Conservation (phyloP, 2,113 vertebrate species). For the Salminus brasiliensis region DNA sequence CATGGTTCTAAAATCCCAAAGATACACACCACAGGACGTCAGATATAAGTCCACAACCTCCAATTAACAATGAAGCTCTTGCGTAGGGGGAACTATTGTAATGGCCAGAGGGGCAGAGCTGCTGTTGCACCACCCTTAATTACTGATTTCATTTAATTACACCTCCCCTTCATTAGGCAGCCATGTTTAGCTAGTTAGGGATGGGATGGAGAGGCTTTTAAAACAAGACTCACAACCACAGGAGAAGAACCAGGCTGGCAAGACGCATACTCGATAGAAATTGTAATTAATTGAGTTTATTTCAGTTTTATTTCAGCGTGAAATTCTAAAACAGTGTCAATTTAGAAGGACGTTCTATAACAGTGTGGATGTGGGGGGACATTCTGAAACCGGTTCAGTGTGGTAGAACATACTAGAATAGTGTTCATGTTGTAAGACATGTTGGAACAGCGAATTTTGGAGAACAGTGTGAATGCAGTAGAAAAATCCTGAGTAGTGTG, state of each 20-base stretch:
- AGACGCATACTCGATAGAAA: neutral
- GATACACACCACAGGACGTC: neutral
- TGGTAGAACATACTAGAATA: neutral
- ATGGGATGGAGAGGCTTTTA: neutral
- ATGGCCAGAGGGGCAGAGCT: neutral
- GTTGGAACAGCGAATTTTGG: too few relatives aligned
- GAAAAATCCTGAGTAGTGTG: too few relatives aligned
- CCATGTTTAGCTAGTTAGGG: neutral
- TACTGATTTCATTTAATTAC: neutral
- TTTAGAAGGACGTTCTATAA: too few relatives aligned
- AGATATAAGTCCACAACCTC: neutral
- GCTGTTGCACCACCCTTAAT: neutral
- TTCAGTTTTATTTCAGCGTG: neutral
- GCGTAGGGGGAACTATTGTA: neutral
- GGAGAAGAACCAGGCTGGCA: too few relatives aligned
- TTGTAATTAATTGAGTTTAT: neutral
- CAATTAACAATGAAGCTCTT: neutral
- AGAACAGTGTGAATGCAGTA: too few relatives aligned
- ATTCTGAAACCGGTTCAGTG: too few relatives aligned
- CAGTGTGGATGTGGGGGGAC: too few relatives aligned
- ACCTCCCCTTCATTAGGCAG: neutral
- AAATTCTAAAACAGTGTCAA: too few relatives aligned
- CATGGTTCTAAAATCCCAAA: neutral
- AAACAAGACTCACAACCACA: neutral
- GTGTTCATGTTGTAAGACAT: too few relatives aligned